phyloP scores from a whole-genome alignment of 2,797 vertebrate species.

The Mus minutoides region DNA sequence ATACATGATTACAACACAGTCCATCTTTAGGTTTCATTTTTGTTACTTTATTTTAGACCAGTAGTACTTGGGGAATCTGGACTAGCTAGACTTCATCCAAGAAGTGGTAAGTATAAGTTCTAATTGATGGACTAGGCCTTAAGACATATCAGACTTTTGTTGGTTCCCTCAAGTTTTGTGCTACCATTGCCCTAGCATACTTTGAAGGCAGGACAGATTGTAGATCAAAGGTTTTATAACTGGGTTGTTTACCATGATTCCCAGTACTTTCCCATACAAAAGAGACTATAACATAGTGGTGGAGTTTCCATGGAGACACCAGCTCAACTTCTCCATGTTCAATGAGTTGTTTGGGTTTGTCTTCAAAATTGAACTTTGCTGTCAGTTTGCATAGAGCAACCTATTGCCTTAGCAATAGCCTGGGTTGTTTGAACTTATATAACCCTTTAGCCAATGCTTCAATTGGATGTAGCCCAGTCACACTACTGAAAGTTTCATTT shows the following conservation, averaged over 20 bases:
- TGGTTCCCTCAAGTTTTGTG: neutral
- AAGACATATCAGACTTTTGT: neutral
- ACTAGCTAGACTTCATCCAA: neutral
- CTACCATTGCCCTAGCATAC: neutral
- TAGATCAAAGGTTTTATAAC: neutral
- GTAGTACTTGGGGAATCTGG: neutral
- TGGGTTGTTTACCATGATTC: neutral
- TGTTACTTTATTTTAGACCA: neutral
- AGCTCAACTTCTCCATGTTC: neutral
- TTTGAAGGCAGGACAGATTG: neutral
- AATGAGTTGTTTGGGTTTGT: neutral
- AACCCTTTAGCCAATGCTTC: neutral
- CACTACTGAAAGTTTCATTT: neutral
- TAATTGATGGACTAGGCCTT: no score
- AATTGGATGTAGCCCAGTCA: neutral
- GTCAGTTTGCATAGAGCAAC: neutral
- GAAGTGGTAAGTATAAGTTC: no score
- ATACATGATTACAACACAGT: neutral
- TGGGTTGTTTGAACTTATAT: neutral
- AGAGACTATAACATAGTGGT: neutral
- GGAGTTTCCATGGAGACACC: neutral
- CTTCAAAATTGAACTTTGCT: neutral
- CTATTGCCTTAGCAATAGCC: neutral
- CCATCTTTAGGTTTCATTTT: neutral
- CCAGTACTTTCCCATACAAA: neutral